phyloP scores from a whole-genome alignment of 2,797 vertebrate genomes.

The Acrocephalus scirpaceus region DNA sequence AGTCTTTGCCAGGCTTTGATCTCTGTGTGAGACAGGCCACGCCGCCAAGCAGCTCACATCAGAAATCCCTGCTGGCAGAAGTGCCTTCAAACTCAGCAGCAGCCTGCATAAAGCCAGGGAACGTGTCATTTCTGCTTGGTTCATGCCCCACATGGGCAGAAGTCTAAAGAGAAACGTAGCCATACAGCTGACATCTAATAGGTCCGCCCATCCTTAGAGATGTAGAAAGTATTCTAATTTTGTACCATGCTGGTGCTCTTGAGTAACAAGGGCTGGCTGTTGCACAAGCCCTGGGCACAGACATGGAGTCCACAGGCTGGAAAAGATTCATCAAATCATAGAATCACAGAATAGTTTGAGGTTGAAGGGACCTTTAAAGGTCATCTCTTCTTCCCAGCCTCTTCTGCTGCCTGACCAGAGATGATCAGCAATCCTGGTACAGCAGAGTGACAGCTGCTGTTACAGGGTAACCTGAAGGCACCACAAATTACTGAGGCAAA shows the following conservation, averaged over 20 bases:
- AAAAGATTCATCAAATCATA: neutral
- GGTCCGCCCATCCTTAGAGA: neutral
- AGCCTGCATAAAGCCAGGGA: neutral
- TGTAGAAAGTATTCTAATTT: neutral
- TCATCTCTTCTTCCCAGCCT: neutral
- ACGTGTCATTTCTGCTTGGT: neutral
- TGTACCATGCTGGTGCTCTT: neutral
- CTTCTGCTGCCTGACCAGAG: neutral
- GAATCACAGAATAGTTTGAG: neutral
- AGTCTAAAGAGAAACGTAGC: neutral
- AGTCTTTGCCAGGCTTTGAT: neutral
- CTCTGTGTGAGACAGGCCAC: neutral
- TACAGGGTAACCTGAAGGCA: neutral
- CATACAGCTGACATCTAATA: neutral
- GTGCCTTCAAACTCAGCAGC: neutral
- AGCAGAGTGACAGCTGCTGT: neutral
- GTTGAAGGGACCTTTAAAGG: conserved; percentile 14
- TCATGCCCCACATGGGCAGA: neutral
- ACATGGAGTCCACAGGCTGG: neutral
- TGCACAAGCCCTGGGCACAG: neutral
- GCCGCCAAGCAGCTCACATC: neutral
- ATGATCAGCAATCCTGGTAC: neutral
- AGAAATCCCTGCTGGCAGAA: conserved; percentile 34
- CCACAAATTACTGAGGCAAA: neutral
- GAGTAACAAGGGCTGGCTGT: conserved; percentile 23